Evolutionary conservation across 1,140 invertebrate species (phyloP), one percentile per base, ranked within the genome.

Genomic region (Pseudomyrmex concolor): DNA sequence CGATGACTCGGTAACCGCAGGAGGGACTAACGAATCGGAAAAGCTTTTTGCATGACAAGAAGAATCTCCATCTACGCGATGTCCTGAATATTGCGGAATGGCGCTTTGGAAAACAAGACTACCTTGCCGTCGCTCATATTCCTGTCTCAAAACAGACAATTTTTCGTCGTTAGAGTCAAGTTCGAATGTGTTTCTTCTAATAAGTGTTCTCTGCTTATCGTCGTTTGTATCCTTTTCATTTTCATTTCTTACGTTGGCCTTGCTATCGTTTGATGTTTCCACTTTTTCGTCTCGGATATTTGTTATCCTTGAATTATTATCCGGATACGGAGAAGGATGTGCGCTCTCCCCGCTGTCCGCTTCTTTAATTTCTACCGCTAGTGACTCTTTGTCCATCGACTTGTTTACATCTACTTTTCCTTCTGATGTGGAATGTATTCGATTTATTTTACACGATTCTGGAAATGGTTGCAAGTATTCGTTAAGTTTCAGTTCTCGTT

Each of bases 111-210:
- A 96, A 45, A 96, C 89, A 3, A 95, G 89, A 68, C 92, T 94
- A 12, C 95, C 95, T 81, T 96, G 95, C 22, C 95, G 93, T 55
- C 95, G 93, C 88, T 96, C 96, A 72, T 95, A 95, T 68, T 95
- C 95, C 74, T 95, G 94, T 43, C 95, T 92, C 9, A 95, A 73
- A 12, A 93, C 83, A 1, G 94, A 94, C 15, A 94, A 72, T 73
- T 93, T 92, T 80, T 94, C 91, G 83, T 94, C 92, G 55, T 94
- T 94, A 2, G 92, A 89, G 71, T 95, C 93, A 15, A 95, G 77
- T 83, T 95, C 94, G 80, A 95, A 95, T 2, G 95, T 95, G 62
- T 95, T 95, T 85, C 93, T 92, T 66, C 94, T 94, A 63, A 95
- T 95, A 60, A 94, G 91, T 66, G 86, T 92, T 9, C 93, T 93